These are phyloP conservation scores for Micromussa lordhowensis DNA, from an alignment of 92 coral and sea anemone genomes.

Conservation along the genomic window DNA sequence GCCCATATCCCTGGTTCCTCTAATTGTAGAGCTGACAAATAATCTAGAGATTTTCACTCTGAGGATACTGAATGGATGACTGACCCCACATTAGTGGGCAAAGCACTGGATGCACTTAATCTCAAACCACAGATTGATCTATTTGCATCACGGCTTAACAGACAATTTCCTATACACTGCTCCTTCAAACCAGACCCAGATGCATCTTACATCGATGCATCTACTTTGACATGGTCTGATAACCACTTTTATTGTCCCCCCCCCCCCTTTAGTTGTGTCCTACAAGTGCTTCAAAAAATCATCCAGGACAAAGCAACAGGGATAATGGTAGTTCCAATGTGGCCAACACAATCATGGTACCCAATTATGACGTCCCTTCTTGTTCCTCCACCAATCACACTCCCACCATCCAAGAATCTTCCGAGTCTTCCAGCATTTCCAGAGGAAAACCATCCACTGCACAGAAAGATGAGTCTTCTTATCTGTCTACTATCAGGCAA, in stretches of 20 bases:
- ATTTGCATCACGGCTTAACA: constrained; percentile 66
- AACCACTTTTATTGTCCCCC: constrained; percentile 52
- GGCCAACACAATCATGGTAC: constrained; percentile 75
- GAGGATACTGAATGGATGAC: constrained; percentile 66
- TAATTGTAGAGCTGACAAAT: constrained; percentile 57
- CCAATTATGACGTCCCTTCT: constrained; percentile 44
- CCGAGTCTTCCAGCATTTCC: constrained; percentile 55
- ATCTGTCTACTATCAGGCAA: constrained; percentile 54
- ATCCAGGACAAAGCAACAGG: constrained; percentile 58
- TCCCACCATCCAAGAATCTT: constrained; percentile 52
- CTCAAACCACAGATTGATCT: constrained; percentile 59
- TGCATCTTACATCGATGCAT: constrained; percentile 52
- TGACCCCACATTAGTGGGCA: constrained; percentile 6
- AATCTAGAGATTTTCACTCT: constrained; percentile 49
- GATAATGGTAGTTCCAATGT: constrained; percentile 42
- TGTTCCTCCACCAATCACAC: constrained; percentile 37
- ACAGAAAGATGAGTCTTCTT: constrained; percentile 41
- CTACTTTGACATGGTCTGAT: constrained; percentile 60
- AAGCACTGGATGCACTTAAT: constrained; percentile 39
- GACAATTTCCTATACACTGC: constrained; percentile 46
- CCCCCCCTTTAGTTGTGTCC: constrained; percentile 69
- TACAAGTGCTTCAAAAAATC: constrained; percentile 48
- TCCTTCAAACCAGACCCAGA: constrained; percentile 68
- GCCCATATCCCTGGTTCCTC: constrained; percentile 65
- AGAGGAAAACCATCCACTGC: constrained; percentile 52